Evolutionary conservation across 2,113 vertebrate species (phyloP).

Genomic region (Otus sunia): DNA sequence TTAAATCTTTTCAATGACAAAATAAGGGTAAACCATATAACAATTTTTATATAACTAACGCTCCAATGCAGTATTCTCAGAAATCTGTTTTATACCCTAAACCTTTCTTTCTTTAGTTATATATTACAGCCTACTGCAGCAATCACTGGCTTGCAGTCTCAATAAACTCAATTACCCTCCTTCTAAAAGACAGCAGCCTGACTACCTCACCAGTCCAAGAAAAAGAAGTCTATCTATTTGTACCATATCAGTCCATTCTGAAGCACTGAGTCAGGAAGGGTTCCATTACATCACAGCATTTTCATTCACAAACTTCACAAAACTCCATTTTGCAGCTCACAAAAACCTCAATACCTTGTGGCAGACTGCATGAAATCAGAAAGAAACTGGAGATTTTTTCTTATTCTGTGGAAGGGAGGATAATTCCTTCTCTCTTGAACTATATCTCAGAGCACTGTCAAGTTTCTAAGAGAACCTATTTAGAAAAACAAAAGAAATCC

Average conservation of each 20-base stretch:
- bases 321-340: neutral
- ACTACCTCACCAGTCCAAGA: neutral
- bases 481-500: neutral
- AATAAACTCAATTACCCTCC: neutral
- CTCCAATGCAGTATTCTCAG: neutral
- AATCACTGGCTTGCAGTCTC: neutral
- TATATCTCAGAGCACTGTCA: neutral
- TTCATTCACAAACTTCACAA: neutral
- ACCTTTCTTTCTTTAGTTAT: neutral
- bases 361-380: neutral
- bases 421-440: neutral
- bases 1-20: neutral
- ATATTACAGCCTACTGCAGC: neutral
- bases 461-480: neutral
- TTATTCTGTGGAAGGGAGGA: neutral
- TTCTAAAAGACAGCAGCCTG: neutral
- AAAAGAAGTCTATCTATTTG: neutral
- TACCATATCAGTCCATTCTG: neutral
- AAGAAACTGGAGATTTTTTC: neutral
- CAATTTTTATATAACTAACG: neutral
- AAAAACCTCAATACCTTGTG: neutral
- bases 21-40: neutral
- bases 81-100: neutral
- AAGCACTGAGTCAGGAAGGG: neutral
- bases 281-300: neutral